phyloP scores from a whole-genome alignment of 2,888 invertebrate species.

The Habrosyne pyritoides region DNA sequence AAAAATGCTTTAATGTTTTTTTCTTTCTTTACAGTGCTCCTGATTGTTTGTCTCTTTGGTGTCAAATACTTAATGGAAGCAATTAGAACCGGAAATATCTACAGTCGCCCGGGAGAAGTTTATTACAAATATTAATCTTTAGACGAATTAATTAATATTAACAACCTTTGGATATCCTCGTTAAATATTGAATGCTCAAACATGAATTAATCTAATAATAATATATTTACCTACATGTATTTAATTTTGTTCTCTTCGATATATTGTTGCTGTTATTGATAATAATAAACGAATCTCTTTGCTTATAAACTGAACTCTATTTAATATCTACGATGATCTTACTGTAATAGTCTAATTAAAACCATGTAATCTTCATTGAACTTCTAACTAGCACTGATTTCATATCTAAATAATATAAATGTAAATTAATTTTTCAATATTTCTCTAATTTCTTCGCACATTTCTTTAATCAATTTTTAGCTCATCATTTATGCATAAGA shows the following conservation, averaged over 20 bases:
- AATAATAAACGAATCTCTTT: no score
- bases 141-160: slow-evolving; percentile 6
- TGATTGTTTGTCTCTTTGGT: slow-evolving; percentile 73
- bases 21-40: slow-evolving; percentile 69
- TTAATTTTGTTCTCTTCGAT: neutral
- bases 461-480: no score
- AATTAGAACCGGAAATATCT: slow-evolving; percentile 71
- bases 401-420: no score
- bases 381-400: no score
- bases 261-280: neutral
- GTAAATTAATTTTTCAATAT: no score
- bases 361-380: no score
- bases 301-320: no score
- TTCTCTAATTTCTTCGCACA: no score
- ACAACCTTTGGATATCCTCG: neutral
- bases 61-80: slow-evolving; percentile 78
- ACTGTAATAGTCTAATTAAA: no score
- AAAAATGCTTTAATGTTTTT: no score
- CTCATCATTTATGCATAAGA: no score
- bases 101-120: slow-evolving; percentile 71
- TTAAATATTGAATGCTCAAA: neutral
- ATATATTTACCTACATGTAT: neutral
- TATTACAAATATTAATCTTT: slow-evolving; percentile 58
- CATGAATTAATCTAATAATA: neutral
- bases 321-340: no score